Percentiles rank a stretch among this genome's conserved stretches.
Evolutionary conservation across 2,797 vertebrate genomes (phyloP).

Genomic region (Tauraco hartlaubi): DNA sequence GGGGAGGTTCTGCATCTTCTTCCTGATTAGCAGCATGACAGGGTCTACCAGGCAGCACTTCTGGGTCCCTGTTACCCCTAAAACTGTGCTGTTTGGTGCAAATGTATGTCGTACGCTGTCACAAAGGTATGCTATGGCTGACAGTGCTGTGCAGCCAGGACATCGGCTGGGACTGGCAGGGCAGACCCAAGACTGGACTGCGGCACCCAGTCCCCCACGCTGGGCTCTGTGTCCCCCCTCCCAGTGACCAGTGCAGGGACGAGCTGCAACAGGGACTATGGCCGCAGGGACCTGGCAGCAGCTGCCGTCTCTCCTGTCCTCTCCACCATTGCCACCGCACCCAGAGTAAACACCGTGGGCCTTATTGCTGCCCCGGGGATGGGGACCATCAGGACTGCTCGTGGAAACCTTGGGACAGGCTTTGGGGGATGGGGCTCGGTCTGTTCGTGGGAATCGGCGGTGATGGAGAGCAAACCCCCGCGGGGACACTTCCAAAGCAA

Average conservation of each 20-base stretch:
- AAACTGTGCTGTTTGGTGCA: rapidly evolving
- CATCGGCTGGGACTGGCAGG: neutral
- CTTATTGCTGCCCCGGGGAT: neutral
- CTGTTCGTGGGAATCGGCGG: constrained; percentile 52
- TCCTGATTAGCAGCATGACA: rapidly evolving
- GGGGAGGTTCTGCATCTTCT: neutral
- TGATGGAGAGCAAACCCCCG: neutral
- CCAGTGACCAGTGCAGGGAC: neutral
- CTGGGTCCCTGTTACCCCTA: neutral
- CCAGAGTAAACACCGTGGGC: rapidly evolving
- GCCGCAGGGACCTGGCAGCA: neutral
- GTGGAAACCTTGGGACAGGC: neutral
- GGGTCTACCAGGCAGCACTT: neutral
- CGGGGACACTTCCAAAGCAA: constrained; percentile 26
- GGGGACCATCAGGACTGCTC: neutral
- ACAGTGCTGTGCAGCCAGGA: neutral
- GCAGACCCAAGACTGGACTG: rapidly evolving
- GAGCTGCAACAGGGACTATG: neutral
- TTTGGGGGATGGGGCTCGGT: neutral
- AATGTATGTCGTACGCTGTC: rapidly evolving
- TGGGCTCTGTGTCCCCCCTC: neutral
- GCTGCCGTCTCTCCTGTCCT: neutral
- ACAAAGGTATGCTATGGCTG: neutral
- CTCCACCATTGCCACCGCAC: neutral
- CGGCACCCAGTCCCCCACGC: neutral